Conservation (phyloP, 64 coral and sea anemone species). For the Pocillopora verrucosa region DNA sequence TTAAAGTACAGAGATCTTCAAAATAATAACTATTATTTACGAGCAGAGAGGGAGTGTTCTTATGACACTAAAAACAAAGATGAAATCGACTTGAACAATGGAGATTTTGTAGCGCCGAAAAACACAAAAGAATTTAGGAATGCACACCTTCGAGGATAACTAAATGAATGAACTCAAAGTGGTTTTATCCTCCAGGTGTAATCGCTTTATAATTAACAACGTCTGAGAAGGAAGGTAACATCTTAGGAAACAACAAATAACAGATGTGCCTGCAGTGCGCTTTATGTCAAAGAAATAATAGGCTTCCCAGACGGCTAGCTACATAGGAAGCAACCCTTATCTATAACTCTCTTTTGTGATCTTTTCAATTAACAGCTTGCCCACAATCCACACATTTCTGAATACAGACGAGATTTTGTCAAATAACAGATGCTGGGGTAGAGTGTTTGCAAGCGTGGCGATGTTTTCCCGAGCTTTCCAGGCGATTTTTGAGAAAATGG, state of each 20-base stretch:
- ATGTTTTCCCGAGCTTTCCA: too few species aligned
- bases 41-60: background rate
- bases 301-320: background rate
- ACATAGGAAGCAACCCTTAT: background rate
- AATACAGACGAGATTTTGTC: background rate
- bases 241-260: background rate
- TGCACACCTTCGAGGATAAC: background rate
- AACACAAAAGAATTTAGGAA: background rate
- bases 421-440: background rate
- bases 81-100: background rate
- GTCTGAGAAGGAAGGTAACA: background rate
- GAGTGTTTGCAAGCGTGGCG: too few species aligned
- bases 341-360: background rate
- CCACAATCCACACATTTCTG: background rate
- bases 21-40: background rate
- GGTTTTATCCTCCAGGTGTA: background rate
- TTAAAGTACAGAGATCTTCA: background rate
- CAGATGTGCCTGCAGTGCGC: background rate
- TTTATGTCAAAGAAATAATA: background rate
- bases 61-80: background rate
- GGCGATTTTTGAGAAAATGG: too few species aligned
- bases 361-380: background rate
- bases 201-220: conserved; percentile 11
- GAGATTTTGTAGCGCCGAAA: background rate
- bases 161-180: background rate